phyloP scores from a whole-genome alignment of 2,113 vertebrate genomes.

The Leucoraja erinaceus region DNA sequence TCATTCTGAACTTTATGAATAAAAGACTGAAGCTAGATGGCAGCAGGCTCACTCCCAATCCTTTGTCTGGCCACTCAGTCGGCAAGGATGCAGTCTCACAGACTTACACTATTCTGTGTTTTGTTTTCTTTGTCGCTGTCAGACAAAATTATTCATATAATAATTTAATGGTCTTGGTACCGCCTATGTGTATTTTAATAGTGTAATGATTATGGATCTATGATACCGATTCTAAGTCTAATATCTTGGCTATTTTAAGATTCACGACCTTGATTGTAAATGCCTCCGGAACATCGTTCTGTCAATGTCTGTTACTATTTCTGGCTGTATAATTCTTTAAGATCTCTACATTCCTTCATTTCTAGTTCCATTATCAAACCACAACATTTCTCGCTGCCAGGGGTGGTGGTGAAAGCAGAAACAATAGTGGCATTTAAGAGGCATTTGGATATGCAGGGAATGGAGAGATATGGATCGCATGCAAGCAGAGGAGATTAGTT shows the following conservation, averaged over 20 bases:
- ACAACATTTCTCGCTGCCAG: no score
- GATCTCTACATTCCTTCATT: not conserved
- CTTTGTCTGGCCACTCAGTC: no score
- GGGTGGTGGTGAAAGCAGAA: no score
- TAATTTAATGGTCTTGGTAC: not conserved
- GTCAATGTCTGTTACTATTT: not conserved
- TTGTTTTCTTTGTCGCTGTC: not conserved
- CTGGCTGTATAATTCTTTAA: not conserved
- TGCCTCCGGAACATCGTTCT: not conserved
- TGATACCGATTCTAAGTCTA: not conserved
- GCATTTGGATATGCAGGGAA: no score
- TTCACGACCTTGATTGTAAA: not conserved
- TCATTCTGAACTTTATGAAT: not conserved
- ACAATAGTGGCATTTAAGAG: no score
- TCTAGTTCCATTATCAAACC: not conserved
- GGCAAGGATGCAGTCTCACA: not conserved
- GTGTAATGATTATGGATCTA: not conserved
- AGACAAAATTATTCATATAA: not conserved
- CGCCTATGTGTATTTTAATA: not conserved
- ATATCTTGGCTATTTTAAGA: not conserved
- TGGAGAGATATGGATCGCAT: no score
- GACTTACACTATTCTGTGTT: not conserved
- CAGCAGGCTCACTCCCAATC: not conserved
- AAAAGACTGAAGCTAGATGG: conserved; percentile 7
- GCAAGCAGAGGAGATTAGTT: no score